Conservation (phyloP, 2,888 invertebrate genomes). For the Cephus pulcher region DNA sequence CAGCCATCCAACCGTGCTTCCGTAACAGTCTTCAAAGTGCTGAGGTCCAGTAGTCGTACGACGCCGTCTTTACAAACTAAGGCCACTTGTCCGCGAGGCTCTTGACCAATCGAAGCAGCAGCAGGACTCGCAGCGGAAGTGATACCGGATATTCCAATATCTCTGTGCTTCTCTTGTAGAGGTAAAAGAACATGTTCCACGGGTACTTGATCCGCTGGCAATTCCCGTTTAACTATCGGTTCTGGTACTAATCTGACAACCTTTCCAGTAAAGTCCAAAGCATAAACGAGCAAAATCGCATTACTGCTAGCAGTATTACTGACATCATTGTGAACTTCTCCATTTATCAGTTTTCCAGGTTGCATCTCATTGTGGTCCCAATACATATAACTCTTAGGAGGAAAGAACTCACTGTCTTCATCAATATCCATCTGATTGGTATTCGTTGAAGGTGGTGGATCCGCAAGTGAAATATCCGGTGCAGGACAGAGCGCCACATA, state of each 20-base stretch:
- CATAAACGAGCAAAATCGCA: slow-evolving; percentile 71
- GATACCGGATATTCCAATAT: slow-evolving; percentile 25
- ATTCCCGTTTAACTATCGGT: slow-evolving; percentile 73
- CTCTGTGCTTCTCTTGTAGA: slow-evolving; percentile 54
- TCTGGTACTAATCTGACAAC: slow-evolving; percentile 71
- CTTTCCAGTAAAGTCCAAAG: slow-evolving; percentile 68
- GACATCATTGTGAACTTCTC: slow-evolving; percentile 64
- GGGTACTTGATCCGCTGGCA: slow-evolving; percentile 76
- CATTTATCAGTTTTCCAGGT: slow-evolving; percentile 70
- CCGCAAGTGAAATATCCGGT: slow-evolving; percentile 48
- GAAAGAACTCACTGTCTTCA: slow-evolving; percentile 59
- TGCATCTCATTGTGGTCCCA: slow-evolving; percentile 73
- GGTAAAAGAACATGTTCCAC: slow-evolving; percentile 79
- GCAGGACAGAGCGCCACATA: slow-evolving; percentile 53
- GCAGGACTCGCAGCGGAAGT: slow-evolving; percentile 27
- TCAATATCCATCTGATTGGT: slow-evolving; percentile 62
- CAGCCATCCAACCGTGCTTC: slow-evolving; percentile 77
- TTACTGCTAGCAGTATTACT: slow-evolving; percentile 34
- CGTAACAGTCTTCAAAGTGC: slow-evolving; percentile 77
- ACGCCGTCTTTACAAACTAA: slow-evolving; percentile 81
- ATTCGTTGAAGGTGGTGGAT: slow-evolving; percentile 60
- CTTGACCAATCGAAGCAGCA: slow-evolving; percentile 26
- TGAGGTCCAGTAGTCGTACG: slow-evolving; percentile 78
- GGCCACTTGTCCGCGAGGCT: slow-evolving; percentile 72
- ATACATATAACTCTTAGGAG: slow-evolving; percentile 68